A percentile compares a stretch with the other conserved stretches of the same genome.
Evolutionary conservation across 2,888 invertebrate genomes (phyloP).

Genomic region (Elegia similella): DNA sequence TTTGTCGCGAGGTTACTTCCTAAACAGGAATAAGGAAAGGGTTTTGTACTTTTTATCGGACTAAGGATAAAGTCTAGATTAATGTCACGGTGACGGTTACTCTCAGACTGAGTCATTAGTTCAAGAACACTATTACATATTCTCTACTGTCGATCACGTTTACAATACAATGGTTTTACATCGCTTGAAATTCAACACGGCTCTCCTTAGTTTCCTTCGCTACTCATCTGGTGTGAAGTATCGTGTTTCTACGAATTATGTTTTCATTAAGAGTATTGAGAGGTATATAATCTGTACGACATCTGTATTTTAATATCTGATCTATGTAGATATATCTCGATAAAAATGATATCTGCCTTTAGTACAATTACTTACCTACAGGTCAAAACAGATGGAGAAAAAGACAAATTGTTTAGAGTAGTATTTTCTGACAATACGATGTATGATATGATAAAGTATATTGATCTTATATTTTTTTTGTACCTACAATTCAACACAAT

Average conservation of each 20-base stretch:
- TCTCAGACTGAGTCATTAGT: conserved; percentile 38
- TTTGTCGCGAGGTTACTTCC: not conserved
- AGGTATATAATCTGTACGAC: no score
- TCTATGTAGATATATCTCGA: no score
- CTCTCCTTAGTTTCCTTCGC: conserved; percentile 50
- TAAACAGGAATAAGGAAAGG: conserved; percentile 1
- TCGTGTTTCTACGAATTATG: not conserved
- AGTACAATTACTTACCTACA: no score
- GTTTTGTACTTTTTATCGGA: not conserved
- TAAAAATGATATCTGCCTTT: no score
- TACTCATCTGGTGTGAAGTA: conserved; percentile 35
- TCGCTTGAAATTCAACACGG: conserved; percentile 51
- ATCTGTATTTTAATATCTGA: no score
- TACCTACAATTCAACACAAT: no score
- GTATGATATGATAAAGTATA: no score
- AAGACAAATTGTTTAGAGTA: no score
- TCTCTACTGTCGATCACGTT: conserved; percentile 44
- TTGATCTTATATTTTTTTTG: no score
- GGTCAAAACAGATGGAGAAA: no score
- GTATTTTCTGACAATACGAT: no score
- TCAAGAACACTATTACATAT: conserved; percentile 42
- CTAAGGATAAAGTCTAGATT: not conserved
- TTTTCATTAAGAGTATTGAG: no score
- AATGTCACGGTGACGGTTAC: not conserved
- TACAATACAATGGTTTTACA: conserved; percentile 49